Evolutionary conservation across 2,113 vertebrate species (phyloP), one percentile per base, ranked within the genome.

Genomic region (Mustelus asterias): DNA sequence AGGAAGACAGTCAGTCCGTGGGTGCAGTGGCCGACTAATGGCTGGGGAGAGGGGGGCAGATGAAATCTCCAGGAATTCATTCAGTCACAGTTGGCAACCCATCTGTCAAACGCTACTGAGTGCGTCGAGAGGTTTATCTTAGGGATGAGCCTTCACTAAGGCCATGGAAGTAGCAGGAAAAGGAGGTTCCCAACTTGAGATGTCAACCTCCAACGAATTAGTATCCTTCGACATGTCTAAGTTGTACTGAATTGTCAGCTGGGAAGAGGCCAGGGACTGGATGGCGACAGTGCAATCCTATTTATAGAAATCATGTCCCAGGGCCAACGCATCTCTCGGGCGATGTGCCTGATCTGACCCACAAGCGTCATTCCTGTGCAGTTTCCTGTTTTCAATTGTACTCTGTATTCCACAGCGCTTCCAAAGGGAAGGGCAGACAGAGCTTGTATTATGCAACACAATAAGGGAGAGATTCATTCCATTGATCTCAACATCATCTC

Each of bases 331-430:
- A 20, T 29, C 63, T 29, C 63, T 14, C 20, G 60, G 89, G 89
- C 89, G 33, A 41, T n/a, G 89, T 37, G 89, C 89, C 89, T 58
- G n/a, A 65, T 93, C 89, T 63, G n/a, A 93, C 89, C 48, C 54
- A 63, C 89, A 65, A 65, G 33, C 65, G 60, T 65, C 89, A 18
- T 65, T 93, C 89, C 89, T 93, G 89, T 65, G 33, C 0, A n/a
- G 89, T 14, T 93, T 93, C 89, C 89, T 93, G 89, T 93, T 93
- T 93, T 93, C 60, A 63, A 65, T 93, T 37, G 58, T 33, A n/a
- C 18, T 18, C 58, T 92, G 89, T 14, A 22, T 33, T n/a, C 3
- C 20, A 14, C n/a, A 22, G 89, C 6, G 63, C 33, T 93, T 33
- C 33, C 16, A n/a, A 18, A 63, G 60, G 89, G 33, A 90, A 88